Conservation (phyloP, 2,888 invertebrate species). For the Cosmopolites sordidus region DNA sequence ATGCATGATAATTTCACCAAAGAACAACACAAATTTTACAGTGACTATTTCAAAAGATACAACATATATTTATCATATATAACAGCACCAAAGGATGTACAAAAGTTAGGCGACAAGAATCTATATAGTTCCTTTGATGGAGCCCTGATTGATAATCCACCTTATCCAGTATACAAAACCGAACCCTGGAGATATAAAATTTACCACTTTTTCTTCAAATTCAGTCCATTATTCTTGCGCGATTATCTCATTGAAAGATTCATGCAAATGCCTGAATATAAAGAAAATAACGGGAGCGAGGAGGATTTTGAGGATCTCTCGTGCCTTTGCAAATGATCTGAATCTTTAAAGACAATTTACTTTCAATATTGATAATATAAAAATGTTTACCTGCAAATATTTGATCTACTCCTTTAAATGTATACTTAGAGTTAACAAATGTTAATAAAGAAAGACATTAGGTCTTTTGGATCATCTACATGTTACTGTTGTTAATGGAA, state of each 20-base stretch:
- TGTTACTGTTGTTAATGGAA: too few relatives aligned
- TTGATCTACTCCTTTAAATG: too few relatives aligned
- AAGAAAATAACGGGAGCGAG: constrained; percentile 7
- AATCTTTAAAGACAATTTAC: too few relatives aligned
- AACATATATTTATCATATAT: constrained; percentile 55
- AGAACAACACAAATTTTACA: constrained; percentile 63
- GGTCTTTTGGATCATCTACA: too few relatives aligned
- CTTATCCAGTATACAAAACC: constrained; percentile 61
- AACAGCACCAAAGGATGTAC: constrained; percentile 46
- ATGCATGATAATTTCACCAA: constrained; percentile 62
- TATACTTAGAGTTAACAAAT: too few relatives aligned
- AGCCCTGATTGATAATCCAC: constrained; percentile 58
- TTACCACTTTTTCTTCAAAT: constrained; percentile 62
- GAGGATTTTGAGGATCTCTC: constrained; percentile 18
- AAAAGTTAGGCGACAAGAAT: constrained; percentile 52
- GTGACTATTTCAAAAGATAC: constrained; percentile 61
- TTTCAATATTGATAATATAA: too few relatives aligned
- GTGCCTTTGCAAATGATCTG: too few relatives aligned
- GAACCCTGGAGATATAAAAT: constrained; percentile 64
- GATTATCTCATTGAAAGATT: constrained; percentile 62
- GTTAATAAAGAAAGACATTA: too few relatives aligned
- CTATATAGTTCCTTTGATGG: constrained; percentile 61
- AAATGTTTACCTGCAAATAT: too few relatives aligned
- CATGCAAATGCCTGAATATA: constrained; percentile 57
- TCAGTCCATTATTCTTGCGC: constrained; percentile 56